Evolutionary conservation across 2,888 invertebrate species (phyloP).

Genomic region (Nomada goodeniana): DNA sequence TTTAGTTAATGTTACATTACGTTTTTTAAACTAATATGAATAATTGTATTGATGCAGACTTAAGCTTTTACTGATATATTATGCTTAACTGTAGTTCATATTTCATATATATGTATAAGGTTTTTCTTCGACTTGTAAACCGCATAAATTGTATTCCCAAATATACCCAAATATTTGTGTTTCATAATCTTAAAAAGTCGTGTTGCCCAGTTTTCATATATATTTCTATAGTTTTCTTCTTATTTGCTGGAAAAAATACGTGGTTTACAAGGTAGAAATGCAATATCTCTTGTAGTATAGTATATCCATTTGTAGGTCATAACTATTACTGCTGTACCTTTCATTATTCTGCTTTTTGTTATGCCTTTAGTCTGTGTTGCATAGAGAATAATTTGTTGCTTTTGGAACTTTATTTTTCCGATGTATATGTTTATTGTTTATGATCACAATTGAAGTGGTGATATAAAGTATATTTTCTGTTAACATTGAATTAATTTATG

Average conservation of each 20-base stretch:
- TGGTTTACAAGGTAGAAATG: conserved; percentile 7
- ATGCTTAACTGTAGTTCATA: conserved; percentile 3
- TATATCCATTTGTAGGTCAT: conserved; percentile 5
- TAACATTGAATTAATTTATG: background rate
- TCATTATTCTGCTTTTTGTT: conserved; percentile 2
- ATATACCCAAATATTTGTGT: background rate
- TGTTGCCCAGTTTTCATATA: background rate
- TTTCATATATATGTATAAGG: background rate
- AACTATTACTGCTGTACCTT: background rate
- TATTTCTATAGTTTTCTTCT: background rate
- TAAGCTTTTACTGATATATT: conserved; percentile 38
- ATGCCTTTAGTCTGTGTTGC: background rate
- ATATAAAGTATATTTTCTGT: background rate
- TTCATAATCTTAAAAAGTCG: background rate
- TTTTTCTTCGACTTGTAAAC: conserved; percentile 16
- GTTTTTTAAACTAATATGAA: too few relatives aligned
- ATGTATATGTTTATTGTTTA: background rate
- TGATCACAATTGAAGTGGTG: background rate
- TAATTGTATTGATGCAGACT: background rate
- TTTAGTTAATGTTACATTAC: too few relatives aligned
- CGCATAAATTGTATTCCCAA: conserved; percentile 1
- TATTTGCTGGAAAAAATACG: background rate
- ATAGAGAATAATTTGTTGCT: background rate
- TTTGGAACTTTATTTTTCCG: background rate
- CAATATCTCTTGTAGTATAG: background rate